Base-by-base conservation (phyloP, 2,888 invertebrate species). In the Oeneis ivallda region DNA sequence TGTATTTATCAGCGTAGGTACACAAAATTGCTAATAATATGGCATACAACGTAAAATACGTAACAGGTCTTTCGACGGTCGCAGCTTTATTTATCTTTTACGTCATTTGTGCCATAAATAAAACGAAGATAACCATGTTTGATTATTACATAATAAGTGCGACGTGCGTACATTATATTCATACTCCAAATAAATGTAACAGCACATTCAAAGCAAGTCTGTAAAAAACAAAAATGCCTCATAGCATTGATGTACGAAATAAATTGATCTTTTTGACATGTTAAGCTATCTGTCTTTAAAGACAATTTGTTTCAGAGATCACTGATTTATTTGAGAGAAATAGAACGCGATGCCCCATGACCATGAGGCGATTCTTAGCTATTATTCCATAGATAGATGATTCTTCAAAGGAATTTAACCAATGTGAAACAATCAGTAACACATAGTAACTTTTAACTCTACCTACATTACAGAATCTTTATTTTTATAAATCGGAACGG, bases 81-180 rank as follows among this genome's bases (percentile, higher is more conserved):
- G 11, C 4, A 49, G 19, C 49, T 49, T 49, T 49, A 9, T 49
- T 49, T 49, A 49, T 49, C 49, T 19, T 15, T 19, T 47, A 47
- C 47, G 47, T 47, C 47, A 47, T 47, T 47, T 17, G 10, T 47
- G n/a, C 47, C 47, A 47, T 47, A 47, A 47, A 17, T 19, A 10
- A 17, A 17, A 17, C 15, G 9, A 47, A 15, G 47, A 17, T 17
- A 47, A 17, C 17, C 15, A 17, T 47, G 17, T n/a, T 8, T 49
- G 19, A 49, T 17, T 49, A 19, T n/a, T n/a, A n/a, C n/a, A n/a
- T n/a, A n/a, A n/a, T n/a, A n/a, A n/a, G n/a, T n/a, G n/a, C n/a
- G n/a, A n/a, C 49, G 15, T 17, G 9, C 10, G 17, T 7, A 17
- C 15, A 3, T 47, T 17, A 17, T 43, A 6, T 43, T 17, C 9